Evolutionary conservation across 2,797 vertebrate species (phyloP), one percentile per base, ranked within the genome.

Genomic region (Sebastiscus albofasciatus): DNA sequence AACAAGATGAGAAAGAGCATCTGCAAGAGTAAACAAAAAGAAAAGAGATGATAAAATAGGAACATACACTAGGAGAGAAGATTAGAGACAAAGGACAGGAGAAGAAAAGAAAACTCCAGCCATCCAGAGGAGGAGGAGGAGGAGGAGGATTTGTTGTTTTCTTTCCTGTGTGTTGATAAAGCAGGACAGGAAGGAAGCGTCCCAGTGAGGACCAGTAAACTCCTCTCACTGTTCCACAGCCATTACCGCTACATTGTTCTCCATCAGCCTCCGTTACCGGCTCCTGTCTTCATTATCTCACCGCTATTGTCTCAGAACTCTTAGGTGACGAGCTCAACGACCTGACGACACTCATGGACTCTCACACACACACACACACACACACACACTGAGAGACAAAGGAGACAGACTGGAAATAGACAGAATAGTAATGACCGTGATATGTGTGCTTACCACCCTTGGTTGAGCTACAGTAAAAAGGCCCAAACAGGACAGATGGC

Each of bases 231-330:
- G 80, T 80, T 83, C 75, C 83, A 77, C 75, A 75, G 75, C 73
- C 62, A 87, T 85, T 79, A 85, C 82, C 4, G 49, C 84, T 65
- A 68, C 77, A 90, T 85, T 94, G 93, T 93, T 83, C 77, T 66
- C 75, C 81, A 56, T 76, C 85, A 67, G 85, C 76, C 85, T 81
- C 80, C 29, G 61, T 58, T 39, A 73, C 9, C 9, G 54, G 82
- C 75, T 73, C 69, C 79, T 29, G 68, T 84, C 85, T 93, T 92
- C 87, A 91, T 88, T 91, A 93, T 92, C 88, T 91, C 87, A 75
- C 60, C 16, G 1, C 86, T 58, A 90, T 93, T 94, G 90, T 94
- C 89, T 87, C 77, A 62, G 73, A 83, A 65, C 69, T 78, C 81
- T 77, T 72, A 83, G 87, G 84, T 92, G 93, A 90, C 78, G 87